Conservation (phyloP, 2,888 invertebrate species). For the Carpatolechia fugitivella region DNA sequence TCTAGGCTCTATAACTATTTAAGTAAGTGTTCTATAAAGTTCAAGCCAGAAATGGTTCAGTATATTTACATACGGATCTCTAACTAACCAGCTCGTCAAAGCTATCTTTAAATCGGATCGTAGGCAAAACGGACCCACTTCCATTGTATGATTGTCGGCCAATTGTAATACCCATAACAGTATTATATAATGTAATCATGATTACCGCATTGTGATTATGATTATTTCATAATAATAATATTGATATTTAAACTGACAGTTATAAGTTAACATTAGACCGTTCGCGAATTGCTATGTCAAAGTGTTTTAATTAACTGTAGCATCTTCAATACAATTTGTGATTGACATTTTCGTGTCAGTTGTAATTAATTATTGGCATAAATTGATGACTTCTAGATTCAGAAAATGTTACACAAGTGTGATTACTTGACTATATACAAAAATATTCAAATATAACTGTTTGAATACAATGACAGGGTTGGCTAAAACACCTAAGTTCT, state of each 20-base stretch:
- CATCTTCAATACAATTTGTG: too few species aligned
- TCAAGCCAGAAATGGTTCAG: too few species aligned
- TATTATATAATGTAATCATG: conserved; percentile 5
- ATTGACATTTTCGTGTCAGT: too few species aligned
- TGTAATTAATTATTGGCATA: too few species aligned
- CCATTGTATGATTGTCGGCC: background rate
- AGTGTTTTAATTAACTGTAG: background rate
- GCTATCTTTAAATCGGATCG: background rate
- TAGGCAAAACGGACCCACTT: background rate
- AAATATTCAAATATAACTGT: too few species aligned
- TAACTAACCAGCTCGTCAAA: background rate
- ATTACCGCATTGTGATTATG: background rate
- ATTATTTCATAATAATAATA: conserved; percentile 1
- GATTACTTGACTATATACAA: too few species aligned
- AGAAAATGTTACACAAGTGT: too few species aligned
- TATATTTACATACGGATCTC: background rate
- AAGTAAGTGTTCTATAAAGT: too few species aligned
- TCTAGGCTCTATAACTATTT: too few species aligned
- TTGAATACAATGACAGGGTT: too few species aligned
- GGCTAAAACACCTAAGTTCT: too few species aligned
- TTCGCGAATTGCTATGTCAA: background rate
- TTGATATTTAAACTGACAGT: conserved; percentile 6
- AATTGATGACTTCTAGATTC: too few species aligned
- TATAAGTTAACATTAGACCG: background rate
- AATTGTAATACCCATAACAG: background rate